Evolutionary conservation across 2,888 invertebrate species (phyloP), one percentile per base, ranked within the genome.

Genomic region (Alentia gelatinosa): DNA sequence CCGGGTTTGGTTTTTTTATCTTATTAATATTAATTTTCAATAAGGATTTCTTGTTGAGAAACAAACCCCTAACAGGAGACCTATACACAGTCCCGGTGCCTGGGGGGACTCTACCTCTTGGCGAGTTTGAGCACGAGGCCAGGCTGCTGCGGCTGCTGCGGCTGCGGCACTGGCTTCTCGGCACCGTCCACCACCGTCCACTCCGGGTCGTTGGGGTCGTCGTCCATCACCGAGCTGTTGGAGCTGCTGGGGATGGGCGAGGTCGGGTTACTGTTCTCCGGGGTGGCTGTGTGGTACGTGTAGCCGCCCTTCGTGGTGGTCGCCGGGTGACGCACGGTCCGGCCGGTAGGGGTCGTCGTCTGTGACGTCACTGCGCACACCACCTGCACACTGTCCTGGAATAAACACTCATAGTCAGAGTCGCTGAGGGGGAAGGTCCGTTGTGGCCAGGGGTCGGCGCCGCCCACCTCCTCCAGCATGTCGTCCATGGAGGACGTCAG

Each of bases 181-280:
- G 15, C 30, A 0, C 68, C 56, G 35, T 79, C 40, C 47, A 91
- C 79, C 88, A 93, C 93, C 5, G 94, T 94, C 96, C 96, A 96
- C 90, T 96, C 96, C 0, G 95, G 95, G 91, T 96, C 95, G 91
- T 95, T 94, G 0, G 94, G 93, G 89, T 94, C 94, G 79, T 95
- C 94, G 19, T 91, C 92, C 12, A 94, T 94, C 35, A 89, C 89
- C 26, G 39, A 40, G 33, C 83, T 68, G 33, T 35, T 94, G n/a
- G 93, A 93, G n/a, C 92, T 92, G 86, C 94, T 94, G 1, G 93
- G 93, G 23, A 93, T 79, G 1, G 95, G 95, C 7, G 95, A 95
- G 9, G 91, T 88, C 0, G 94, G 93, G 33, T 91, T 56, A 26
- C 89, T 47, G 56, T 68, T 83, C 56, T 90, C 88, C n/a, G 90